Evolutionary conservation across 2,113 vertebrate species (phyloP), one percentile per base, ranked within the genome.

Genomic region (Gallinago paraguaiae): DNA sequence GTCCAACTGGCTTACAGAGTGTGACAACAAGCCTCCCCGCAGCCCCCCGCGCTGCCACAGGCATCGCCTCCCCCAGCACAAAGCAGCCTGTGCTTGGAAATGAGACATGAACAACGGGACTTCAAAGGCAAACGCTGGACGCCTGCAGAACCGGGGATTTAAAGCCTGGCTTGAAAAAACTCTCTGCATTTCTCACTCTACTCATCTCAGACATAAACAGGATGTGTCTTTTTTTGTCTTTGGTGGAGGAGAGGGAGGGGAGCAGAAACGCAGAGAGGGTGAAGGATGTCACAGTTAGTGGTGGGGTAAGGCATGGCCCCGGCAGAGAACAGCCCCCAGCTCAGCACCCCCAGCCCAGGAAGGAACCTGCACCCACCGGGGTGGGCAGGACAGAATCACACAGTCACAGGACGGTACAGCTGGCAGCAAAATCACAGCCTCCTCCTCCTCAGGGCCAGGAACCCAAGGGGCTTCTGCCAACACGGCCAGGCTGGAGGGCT

Each of bases 401-500:
- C 37, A 37, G 9, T 37, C 37, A 39, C 37, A 10, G 37, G 37
- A 43, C 11, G 35, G 13, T 9, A 75, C 14, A 50, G 57, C 13
- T 41, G 18, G 54, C 63, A 45, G 82, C 20, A 33, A 45, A 80
- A 65, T 10, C 6, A 0, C 74, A 72, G 43, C 1, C 1, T 39
- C 37, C 37, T 39, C 37, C 37, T 75, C 84, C 63, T 31, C 43
- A 68, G 27, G 65, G 53, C 33, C 67, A 41, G 18, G 4, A 5
- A 39, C 11, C 46, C 39, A 24, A 37, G 57, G 43, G 30, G 82
- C 46, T 82, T 51, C 92, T 72, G 90, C 65, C 69, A 91, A 41
- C 9, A n/a, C 4, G 3, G 45, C 0, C 0, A 59, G 48, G 11
- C 35, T 17, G 11, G 9, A 76, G 71, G 15, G 9, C 37, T 61